Base-by-base conservation (phyloP, 1,140 invertebrate genomes). In the Drosophila watanabei region DNA sequence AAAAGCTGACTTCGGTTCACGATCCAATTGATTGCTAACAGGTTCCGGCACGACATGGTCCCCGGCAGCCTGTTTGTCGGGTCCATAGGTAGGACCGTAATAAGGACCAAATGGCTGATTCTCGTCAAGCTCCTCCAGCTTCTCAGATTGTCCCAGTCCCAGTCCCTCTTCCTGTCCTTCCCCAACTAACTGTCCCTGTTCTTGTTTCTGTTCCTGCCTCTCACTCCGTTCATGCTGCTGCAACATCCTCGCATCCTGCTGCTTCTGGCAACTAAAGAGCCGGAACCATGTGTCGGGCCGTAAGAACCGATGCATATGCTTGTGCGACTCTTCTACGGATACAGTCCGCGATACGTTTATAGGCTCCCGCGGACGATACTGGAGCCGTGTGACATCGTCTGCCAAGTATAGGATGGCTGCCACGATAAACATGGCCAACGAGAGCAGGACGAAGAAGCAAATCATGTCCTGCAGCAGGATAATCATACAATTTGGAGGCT, bases 401-500 rank as follows among this genome's bases (percentile, higher is more conserved):
- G 77, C 46, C 32, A 78, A n/a, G 2, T 64, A 60, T 18, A 85
- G 49, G 24, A 85, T 64, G n/a, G 24, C 41, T 0, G 52, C 57
- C 14, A 78, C 56, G 35, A 82, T 54, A 5, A 86, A 54, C 11
- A 71, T 30, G 14, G 69, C 75, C 9, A 79, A n/a, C 14, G 70
- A 60, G 4, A 86, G 65, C 37, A 75, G 45, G 14, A 81, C 28
- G 7, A 85, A n/a, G 43, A 86, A 79, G 16, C 61, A 75, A 4
- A 82, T 16, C 10, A 86, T 32, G 45, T 86, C 79, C 49, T 79
- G 68, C 9, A 85, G 46, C 24, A 85, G 20, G 0, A 32, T 46
- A 4, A 16, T 70, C 14, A 69, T 14, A 16, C 56, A 70, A 8
- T 45, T 24, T 4, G 33, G 14, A n/a, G 45, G 20, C 8, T 16